Base-by-base conservation (phyloP, 2,113 vertebrate species). In the Chionis minor region DNA sequence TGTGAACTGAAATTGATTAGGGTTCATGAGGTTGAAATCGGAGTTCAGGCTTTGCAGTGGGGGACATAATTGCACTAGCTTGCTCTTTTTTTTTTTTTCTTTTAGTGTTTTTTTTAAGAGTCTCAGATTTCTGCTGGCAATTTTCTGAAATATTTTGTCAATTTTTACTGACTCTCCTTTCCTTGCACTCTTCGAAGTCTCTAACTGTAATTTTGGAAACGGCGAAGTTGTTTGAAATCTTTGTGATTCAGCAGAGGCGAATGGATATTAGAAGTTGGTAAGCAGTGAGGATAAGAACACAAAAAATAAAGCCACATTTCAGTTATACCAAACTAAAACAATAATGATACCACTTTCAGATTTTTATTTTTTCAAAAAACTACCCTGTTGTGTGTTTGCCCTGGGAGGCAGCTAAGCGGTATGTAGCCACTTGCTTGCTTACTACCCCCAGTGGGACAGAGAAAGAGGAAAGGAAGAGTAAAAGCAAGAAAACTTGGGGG, bases 381-480 rank as follows among this genome's bases (percentile, higher is more conserved):
- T 1, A 4, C 28, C 30, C 10, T 61, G 32, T 65, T 71, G 4
- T 65, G 17, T 58, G 20, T 78, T 72, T 72, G n/a, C 6, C 52
- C 40, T 54, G 20, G 38, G 32, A 52, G 44, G 14, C 44, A 77
- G 32, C 32, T 65, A 52, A 54, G 58, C 16, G 40, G 14, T 8
- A 15, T 17, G 17, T 18, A 67, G 45, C 27, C 2, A 4, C 24
- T n/a, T 0, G 2, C 52, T 74, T 3, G 24, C 27, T 59, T 38
- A 38, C 9, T 33, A 54, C 4, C 18, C 33, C 3, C 6, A 16
- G 19, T 47, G 47, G 33, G 62, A 61, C 33, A 83, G 44, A 74
- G 51, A 30, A n/a, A 19, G 19, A 40, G 21, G 26, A 65, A 52
- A 20, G 54, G 62, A 69, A 47, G 28, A 71, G 24, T 30, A 49